Evolutionary conservation across 2,888 invertebrate genomes (phyloP), one percentile per base, ranked within the genome.

Genomic region (Meiosimyza decipiens): DNA sequence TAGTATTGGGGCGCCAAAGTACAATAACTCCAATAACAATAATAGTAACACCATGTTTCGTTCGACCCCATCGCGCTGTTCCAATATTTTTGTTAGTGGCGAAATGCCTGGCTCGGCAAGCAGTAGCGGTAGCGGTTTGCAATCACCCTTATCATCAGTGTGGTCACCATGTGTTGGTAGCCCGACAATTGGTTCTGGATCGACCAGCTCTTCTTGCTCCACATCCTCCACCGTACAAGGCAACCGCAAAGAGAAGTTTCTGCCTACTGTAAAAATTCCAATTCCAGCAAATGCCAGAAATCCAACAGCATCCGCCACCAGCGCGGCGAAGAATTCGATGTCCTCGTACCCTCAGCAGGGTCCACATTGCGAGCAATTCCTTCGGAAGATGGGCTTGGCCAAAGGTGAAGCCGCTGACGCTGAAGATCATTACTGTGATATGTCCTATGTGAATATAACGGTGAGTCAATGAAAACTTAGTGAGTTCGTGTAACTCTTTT

Each of bases 321-420:
- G 74, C 54, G 68, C 76, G 12, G 52, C 74, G 47, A 73, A 71
- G 51, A 28, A 47, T 7, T 13, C 77, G 15, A 57, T 72, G 72
- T 75, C 72, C 72, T 78, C 79, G 74, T 77, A 82, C 78, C 85
- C 86, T 72, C 86, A 85, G 69, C 86, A 86, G 77, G 87, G 87
- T 78, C 87, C 87, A 79, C 87, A 87, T 83, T 87, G 87, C 85
- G 87, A 87, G 83, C 85, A 86, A 82, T 87, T 87, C 82, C 85
- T 87, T 79, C 85, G 83, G 74, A 87, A 87, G 80, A 84, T 87
- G 81, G 87, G 87, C 69, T 81, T 87, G 73, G 81, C 84, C 79
- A 86, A 86, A 78, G 82, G 83, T 76, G 85, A 86, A 71, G 79
- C 81, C 63, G 76, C 78, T 77, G 87, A 87, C 67, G 76, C 81